These are phyloP conservation scores for Passerculus sandwichensis DNA, from an alignment of 2,797 vertebrate genomes.

Conservation along the genomic window DNA sequence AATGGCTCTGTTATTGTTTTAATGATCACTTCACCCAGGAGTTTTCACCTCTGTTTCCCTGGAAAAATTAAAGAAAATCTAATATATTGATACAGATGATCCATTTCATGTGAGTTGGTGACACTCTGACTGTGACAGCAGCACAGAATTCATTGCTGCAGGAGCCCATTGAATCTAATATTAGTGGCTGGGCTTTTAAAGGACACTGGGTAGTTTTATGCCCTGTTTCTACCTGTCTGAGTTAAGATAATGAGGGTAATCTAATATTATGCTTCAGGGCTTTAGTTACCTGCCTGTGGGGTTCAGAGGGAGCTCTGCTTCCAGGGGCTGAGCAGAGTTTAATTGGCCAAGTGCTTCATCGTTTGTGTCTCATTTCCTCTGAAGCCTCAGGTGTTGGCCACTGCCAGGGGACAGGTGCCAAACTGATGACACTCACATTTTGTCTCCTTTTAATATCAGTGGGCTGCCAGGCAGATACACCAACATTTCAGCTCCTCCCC, in stretches of 20 bases:
- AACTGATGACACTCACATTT: conserved; percentile 10
- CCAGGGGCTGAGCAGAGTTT: not conserved
- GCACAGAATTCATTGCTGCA: conserved; percentile 15
- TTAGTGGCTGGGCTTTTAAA: not conserved
- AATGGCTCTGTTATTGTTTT: not conserved
- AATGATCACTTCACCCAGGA: not conserved
- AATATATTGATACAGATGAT: conserved; percentile 23
- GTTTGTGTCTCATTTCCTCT: conserved; percentile 9
- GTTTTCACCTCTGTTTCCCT: conserved; percentile 38
- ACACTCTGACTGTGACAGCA: not conserved
- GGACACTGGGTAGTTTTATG: conserved; percentile 2
- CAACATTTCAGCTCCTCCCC: not conserved
- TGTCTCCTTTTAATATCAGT: conserved; percentile 29
- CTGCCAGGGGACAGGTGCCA: conserved; percentile 37
- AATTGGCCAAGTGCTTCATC: conserved; percentile 49
- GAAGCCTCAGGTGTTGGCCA: conserved; percentile 11
- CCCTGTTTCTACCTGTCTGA: conserved; percentile 12
- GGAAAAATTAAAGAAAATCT: conserved; percentile 39
- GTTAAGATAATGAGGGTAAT: conserved; percentile 58
- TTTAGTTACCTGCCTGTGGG: conserved; percentile 11
- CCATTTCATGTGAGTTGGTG: conserved; percentile 4
- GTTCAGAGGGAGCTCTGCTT: conserved; percentile 31
- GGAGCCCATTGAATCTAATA: not conserved
- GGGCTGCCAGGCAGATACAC: not conserved
- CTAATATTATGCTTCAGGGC: conserved; percentile 43